Evolutionary conservation across 1,140 invertebrate genomes (phyloP).

Genomic region (Drosophila tsacasi): DNA sequence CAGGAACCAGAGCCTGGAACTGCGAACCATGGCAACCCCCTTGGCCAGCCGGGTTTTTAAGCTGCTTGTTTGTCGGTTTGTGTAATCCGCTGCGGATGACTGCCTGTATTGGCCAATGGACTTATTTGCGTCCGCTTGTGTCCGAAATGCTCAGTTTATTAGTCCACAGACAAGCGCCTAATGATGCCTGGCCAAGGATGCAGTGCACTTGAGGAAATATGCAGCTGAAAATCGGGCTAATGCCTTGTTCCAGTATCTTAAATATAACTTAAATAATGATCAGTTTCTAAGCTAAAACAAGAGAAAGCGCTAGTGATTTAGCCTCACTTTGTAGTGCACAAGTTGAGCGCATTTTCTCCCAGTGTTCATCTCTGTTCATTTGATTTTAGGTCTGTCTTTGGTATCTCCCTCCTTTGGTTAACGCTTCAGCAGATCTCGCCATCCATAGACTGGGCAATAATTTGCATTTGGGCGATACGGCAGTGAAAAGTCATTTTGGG

Average conservation of each 20-base stretch:
- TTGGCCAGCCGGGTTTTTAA: slow-evolving; percentile 60
- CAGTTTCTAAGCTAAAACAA: not conserved
- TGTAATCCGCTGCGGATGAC: slow-evolving; percentile 68
- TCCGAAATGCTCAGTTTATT: slow-evolving; percentile 67
- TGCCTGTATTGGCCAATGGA: slow-evolving; percentile 47
- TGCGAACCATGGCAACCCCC: slow-evolving; percentile 54
- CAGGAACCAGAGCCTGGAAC: not conserved
- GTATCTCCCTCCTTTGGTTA: slow-evolving; percentile 55
- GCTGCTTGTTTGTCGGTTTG: slow-evolving; percentile 81
- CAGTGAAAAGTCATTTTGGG: slow-evolving; percentile 26
- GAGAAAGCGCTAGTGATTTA: no score
- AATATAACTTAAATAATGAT: not conserved
- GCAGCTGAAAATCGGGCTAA: not conserved
- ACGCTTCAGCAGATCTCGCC: slow-evolving; percentile 50
- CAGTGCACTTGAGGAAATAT: slow-evolving; percentile 19
- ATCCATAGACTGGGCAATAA: slow-evolving; percentile 20
- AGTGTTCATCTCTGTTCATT: slow-evolving; percentile 39
- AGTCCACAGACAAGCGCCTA: slow-evolving; percentile 60
- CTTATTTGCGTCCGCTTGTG: slow-evolving; percentile 26
- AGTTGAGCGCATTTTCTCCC: not conserved
- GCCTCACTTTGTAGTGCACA: not conserved
- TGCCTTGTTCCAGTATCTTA: not conserved
- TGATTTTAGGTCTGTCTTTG: slow-evolving; percentile 45
- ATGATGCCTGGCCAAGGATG: slow-evolving; percentile 69
- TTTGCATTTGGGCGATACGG: slow-evolving; percentile 41